Base-by-base conservation (phyloP, 2,113 vertebrate genomes). In the Charadrius vociferus region DNA sequence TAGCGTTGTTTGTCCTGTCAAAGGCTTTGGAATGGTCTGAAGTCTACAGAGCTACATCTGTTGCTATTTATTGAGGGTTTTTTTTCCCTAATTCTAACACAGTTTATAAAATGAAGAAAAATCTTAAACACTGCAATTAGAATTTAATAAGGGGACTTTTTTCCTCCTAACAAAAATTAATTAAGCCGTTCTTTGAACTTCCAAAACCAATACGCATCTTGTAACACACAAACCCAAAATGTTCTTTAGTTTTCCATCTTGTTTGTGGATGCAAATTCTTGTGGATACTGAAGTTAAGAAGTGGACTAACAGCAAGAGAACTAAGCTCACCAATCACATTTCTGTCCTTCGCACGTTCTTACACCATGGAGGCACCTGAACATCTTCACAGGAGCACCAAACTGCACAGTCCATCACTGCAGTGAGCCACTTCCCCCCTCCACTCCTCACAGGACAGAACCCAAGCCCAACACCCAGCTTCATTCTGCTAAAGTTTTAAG, bases 11-110 rank as follows among this genome's bases (percentile, higher is more conserved):
- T 93, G 81, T 97, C 94, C 89, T 95, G 71, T 92, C 88, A 81
- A 90, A 97, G 74, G n/a, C n/a, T 82, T 95, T 88, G 88, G 85
- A 95, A 90, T 85, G 88, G 50, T 93, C 93, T 86, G 79, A 94
- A 94, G 71, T 93, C 95, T 72, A 93, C 82, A 92, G 85, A 94
- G 49, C 81, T 93, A 97, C 96, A 97, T 97, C 96, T 98, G 96
- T 88, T 96, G 94, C 78, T 89, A 77, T 92, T 98, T 97, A 96
- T 61, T 55, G n/a, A 34, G 16, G 10, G 3, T 0, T 73, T 96
- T 93, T 97, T 93, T 75, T 49, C 24, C 52, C 61, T 93, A 74
- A 93, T 96, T 93, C 93, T 96, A 86, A 95, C 86, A 83, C 18
- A 92, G 75, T 93, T 94, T 92, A 93, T 90, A 88, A 97, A 87